phyloP scores from a whole-genome alignment of 1,140 invertebrate genomes.

The Odontomachus brunneus region DNA sequence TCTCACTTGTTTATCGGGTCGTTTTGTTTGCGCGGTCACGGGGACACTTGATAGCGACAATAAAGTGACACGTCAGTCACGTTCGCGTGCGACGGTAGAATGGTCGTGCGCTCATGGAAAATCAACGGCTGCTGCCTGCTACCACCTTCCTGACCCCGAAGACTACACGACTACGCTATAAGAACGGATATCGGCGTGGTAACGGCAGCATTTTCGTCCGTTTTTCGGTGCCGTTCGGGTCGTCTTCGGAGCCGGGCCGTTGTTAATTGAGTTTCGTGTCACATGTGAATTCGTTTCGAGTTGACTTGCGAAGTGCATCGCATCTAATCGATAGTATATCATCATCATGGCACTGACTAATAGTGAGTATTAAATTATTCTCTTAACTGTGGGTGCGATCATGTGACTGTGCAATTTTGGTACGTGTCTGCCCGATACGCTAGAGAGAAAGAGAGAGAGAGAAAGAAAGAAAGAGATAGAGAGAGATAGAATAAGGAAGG shows the following conservation, averaged over 20 bases:
- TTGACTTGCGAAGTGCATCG: too few species aligned
- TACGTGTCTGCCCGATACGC: too few species aligned
- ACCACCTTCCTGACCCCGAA: slow-evolving; percentile 25
- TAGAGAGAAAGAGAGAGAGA: too few species aligned
- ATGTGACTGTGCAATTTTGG: too few species aligned
- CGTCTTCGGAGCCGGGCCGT: not conserved
- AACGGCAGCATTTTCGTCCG: not conserved
- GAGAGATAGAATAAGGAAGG: too few species aligned
- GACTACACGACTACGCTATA: slow-evolving; percentile 10
- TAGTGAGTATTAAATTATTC: too few species aligned
- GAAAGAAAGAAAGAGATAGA: too few species aligned
- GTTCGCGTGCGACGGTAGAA: not conserved
- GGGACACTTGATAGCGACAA: not conserved
- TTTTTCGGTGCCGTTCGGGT: slow-evolving; percentile 6
- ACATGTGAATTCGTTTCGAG: too few species aligned
- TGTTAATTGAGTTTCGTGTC: too few species aligned
- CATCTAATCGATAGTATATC: too few species aligned
- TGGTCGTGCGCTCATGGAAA: not conserved
- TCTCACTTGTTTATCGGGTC: not conserved
- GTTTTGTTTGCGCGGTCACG: not conserved
- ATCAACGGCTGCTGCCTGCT: not conserved
- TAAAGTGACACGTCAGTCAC: slow-evolving; percentile 25
- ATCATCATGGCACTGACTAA: too few species aligned
- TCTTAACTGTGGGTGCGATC: too few species aligned
- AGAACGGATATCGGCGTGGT: not conserved